phyloP scores from a whole-genome alignment of 1,140 invertebrate species.

The Drosophila sturtevanti region DNA sequence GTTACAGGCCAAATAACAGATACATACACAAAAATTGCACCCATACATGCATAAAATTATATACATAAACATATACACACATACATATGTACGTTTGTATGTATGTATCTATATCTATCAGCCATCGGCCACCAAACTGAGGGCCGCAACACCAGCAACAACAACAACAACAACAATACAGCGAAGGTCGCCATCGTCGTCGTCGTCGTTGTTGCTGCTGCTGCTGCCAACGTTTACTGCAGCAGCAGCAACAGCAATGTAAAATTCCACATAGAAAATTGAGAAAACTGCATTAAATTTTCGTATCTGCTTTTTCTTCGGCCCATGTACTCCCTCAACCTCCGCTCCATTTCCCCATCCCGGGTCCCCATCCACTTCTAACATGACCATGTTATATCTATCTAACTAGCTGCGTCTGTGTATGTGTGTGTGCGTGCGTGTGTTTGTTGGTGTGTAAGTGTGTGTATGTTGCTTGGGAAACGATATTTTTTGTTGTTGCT shows the following conservation, averaged over 20 bases:
- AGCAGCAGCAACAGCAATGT: conserved; percentile 24
- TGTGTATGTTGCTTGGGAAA: conserved; percentile 21
- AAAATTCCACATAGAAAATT: conserved; percentile 73
- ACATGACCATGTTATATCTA: neutral
- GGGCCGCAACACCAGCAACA: conserved; percentile 33
- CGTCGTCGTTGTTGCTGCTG: conserved; percentile 7
- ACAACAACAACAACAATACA: conserved; percentile 40
- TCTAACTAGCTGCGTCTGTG: conserved; percentile 2
- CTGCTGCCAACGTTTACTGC: conserved; percentile 22
- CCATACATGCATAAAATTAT: conserved; percentile 7
- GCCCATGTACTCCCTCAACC: neutral
- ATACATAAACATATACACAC: neutral
- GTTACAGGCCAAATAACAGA: conserved; percentile 51
- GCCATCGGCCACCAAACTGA: conserved; percentile 48
- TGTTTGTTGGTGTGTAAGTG: no score
- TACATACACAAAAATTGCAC: conserved; percentile 34
- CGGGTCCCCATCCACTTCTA: no score
- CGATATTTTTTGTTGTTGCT: conserved; percentile 24
- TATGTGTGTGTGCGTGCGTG: neutral
- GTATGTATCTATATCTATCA: conserved; percentile 14
- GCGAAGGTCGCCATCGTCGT: conserved; percentile 62
- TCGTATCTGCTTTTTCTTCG: conserved; percentile 43
- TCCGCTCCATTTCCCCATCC: neutral
- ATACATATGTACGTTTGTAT: neutral
- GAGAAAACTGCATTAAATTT: conserved; percentile 77